These are phyloP conservation scores for Metopolophium dirhodum DNA, from an alignment of 1,140 invertebrate species.

Conservation along the genomic window DNA sequence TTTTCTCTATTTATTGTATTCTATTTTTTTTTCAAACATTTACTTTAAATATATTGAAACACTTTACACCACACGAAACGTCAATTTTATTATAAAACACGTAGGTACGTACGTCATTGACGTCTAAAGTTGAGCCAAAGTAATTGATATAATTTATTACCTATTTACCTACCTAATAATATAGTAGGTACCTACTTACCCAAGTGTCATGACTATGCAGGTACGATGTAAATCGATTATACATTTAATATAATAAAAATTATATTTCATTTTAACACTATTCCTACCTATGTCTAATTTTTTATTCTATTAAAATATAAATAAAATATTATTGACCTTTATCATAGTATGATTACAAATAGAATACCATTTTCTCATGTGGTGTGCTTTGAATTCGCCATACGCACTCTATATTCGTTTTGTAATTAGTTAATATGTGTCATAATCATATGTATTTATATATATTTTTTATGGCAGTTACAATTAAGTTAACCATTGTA, in stretches of 20 bases:
- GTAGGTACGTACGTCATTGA: not conserved
- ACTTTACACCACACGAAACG: not conserved
- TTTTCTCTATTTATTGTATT: not conserved
- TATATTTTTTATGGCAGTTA: not conserved
- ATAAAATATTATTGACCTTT: not conserved
- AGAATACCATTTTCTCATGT: not conserved
- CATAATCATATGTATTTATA: not conserved
- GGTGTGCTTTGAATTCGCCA: not conserved
- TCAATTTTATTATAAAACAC: not conserved
- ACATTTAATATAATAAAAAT: not conserved
- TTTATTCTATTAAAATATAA: not conserved
- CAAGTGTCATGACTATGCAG: not conserved
- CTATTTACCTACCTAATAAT: not conserved
- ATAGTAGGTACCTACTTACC: not conserved
- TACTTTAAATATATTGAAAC: not conserved
- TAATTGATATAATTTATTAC: not conserved
- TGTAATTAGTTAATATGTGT: not conserved
- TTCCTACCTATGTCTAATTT: not conserved
- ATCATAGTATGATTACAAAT: not conserved
- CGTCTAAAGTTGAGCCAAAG: not conserved
- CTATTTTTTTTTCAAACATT: not conserved
- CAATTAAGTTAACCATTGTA: too few relatives aligned
- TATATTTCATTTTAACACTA: not conserved
- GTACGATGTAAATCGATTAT: not conserved
- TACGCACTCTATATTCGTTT: not conserved